Conservation (phyloP, 2,113 vertebrate genomes). For the Agapornis roseicollis region DNA sequence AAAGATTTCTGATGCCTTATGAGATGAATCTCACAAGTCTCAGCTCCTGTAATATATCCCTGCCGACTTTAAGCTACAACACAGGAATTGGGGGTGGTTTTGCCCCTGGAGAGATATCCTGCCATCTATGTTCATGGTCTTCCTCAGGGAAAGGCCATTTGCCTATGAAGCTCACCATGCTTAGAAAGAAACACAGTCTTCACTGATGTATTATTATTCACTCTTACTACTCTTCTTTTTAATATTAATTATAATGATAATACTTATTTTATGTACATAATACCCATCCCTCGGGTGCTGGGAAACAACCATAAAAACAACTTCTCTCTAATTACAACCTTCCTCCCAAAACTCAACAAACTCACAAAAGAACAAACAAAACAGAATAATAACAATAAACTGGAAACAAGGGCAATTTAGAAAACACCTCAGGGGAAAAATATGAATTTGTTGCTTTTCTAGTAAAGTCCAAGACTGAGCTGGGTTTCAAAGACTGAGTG, state of each 20-base stretch:
- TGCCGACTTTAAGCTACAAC: not conserved
- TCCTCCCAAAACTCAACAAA: not conserved
- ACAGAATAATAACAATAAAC: constrained; percentile 26
- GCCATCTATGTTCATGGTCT: not conserved
- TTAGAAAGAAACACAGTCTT: not conserved
- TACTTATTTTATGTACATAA: not conserved
- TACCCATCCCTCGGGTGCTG: not conserved
- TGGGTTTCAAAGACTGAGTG: not conserved
- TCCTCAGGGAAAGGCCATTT: not conserved
- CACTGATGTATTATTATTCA: not conserved
- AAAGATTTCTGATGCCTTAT: not conserved
- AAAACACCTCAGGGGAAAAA: not conserved
- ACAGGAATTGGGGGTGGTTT: not conserved
- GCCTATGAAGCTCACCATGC: not conserved
- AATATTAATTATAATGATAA: not conserved
- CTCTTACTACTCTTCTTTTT: not conserved
- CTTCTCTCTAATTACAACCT: not conserved
- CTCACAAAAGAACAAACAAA: constrained; percentile 16
- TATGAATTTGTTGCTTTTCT: not conserved
- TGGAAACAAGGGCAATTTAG: constrained; percentile 4
- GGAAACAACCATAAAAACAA: not conserved
- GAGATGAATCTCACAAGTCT: not conserved
- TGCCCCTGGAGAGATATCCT: not conserved
- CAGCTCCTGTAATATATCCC: not conserved
- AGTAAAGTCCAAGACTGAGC: not conserved